Conservation (phyloP, 2,113 vertebrate genomes). For the Willisornis vidua region DNA sequence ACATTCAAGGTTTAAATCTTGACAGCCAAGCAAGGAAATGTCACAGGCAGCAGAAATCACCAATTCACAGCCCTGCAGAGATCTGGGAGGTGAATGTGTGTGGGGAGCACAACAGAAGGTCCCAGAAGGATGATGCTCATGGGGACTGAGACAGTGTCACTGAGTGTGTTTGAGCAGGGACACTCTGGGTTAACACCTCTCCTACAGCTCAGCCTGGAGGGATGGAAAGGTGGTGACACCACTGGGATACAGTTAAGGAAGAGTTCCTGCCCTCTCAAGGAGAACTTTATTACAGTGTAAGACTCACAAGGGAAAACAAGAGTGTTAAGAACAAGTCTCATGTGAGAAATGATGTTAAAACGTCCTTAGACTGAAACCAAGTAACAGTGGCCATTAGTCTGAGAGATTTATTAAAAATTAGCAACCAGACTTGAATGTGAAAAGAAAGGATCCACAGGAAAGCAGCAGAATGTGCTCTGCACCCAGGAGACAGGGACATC, state of each 20-base stretch:
- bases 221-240: background rate
- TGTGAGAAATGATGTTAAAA: background rate
- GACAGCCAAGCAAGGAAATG: background rate
- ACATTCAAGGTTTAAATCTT: background rate
- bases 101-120: background rate
- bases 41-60: background rate
- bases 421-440: background rate
- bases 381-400: background rate
- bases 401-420: background rate
- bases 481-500: background rate
- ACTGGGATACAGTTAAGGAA: background rate
- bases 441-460: background rate
- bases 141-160: background rate
- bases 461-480: background rate
- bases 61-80: background rate
- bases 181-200: fast-evolving
- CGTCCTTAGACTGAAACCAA: background rate
- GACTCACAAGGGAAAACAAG: background rate
- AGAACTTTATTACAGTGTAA: background rate
- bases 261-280: background rate
- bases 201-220: background rate
- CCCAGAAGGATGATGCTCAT: background rate
- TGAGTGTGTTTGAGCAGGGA: background rate
- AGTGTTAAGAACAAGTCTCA: background rate
- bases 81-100: background rate